Conservation (phyloP, 2,888 invertebrate species). For the Lymantria monacha region DNA sequence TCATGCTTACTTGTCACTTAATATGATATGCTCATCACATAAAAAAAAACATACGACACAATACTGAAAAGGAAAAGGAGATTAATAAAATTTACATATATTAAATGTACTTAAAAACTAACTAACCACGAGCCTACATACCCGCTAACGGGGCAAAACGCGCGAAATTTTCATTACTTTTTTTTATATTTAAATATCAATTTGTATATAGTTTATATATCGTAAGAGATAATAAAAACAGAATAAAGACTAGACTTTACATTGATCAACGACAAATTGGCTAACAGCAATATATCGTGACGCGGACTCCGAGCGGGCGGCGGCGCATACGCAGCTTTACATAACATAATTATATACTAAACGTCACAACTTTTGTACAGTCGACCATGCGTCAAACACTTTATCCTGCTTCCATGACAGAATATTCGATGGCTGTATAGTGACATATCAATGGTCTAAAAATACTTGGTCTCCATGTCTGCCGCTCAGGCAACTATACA, state of each 20-base stretch:
- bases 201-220: constrained; percentile 75
- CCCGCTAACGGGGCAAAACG: constrained; percentile 61
- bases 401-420: no score
- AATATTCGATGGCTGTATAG: no score
- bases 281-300: constrained; percentile 72
- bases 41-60: constrained; percentile 71
- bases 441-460: no score
- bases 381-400: constrained; percentile 1
- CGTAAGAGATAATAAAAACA: constrained; percentile 77
- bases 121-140: constrained; percentile 76
- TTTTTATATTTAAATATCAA: constrained; percentile 70
- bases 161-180: constrained; percentile 46
- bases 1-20: constrained; percentile 41
- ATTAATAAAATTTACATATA: constrained; percentile 78
- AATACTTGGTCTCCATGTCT: neutral
- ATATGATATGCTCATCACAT: constrained; percentile 60
- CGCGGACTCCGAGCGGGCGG: constrained; percentile 47
- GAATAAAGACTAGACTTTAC: constrained; percentile 83
- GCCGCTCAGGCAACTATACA: constrained; percentile 10
- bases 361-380: neutral
- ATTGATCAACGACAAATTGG: constrained; percentile 79
- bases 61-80: constrained; percentile 80
- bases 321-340: constrained; percentile 14
- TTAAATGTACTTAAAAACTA: constrained; percentile 77
- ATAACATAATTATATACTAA: constrained; percentile 6